These are phyloP conservation scores for Bergia puertoricense DNA, from an alignment of 92 coral and sea anemone species.

Conservation along the genomic window DNA sequence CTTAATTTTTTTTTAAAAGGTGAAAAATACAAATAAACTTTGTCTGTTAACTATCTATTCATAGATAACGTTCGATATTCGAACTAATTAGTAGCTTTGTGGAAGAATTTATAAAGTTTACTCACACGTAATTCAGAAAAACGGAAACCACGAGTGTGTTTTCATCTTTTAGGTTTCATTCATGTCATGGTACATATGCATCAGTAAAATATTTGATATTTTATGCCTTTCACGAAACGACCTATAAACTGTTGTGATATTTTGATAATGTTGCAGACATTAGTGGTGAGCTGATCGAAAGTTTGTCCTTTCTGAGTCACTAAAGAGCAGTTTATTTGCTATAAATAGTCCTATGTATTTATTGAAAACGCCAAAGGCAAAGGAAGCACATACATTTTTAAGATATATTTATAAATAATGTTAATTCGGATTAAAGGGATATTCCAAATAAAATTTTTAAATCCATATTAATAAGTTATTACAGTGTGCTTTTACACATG, in stretches of 20 bases:
- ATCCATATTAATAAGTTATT: not conserved
- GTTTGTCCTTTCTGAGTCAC: not conserved
- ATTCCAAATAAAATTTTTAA: too few relatives aligned
- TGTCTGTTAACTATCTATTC: not conserved
- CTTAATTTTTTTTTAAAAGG: not conserved
- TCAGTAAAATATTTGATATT: not conserved
- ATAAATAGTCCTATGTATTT: not conserved
- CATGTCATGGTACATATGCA: not conserved
- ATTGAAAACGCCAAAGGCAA: not conserved
- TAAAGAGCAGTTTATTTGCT: not conserved
- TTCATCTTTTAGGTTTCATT: too few relatives aligned
- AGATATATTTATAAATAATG: not conserved
- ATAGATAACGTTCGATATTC: not conserved
- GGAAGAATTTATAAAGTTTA: conserved; percentile 6
- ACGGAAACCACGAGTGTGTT: not conserved
- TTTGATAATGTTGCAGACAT: not conserved
- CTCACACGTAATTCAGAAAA: not conserved
- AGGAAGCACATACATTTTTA: not conserved
- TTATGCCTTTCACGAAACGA: not conserved
- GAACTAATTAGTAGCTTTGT: conserved; percentile 17
- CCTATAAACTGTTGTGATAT: not conserved
- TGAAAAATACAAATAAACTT: not conserved
- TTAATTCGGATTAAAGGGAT: not conserved
- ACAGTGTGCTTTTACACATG: not conserved
- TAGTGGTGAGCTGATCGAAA: not conserved